Evolutionary conservation across 2,113 vertebrate genomes (phyloP).

Genomic region (Laticauda colubrina): DNA sequence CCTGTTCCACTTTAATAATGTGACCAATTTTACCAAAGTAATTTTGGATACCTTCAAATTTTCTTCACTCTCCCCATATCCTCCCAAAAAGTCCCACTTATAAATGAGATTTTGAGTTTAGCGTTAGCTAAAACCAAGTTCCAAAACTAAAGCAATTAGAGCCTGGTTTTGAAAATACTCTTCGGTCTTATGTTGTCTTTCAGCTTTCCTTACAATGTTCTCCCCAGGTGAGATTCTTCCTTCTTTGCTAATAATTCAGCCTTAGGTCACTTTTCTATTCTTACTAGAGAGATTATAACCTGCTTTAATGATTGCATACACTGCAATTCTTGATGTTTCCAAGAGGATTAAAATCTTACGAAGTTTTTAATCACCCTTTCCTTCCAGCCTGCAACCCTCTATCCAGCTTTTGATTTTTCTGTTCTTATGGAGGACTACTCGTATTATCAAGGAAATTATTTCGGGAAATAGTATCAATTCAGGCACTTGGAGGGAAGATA

Average conservation of each 20-base stretch:
- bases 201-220: neutral
- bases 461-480: conserved; percentile 70
- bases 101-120: neutral
- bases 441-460: conserved; percentile 78
- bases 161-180: neutral
- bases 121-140: neutral
- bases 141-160: neutral
- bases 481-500: conserved; percentile 74
- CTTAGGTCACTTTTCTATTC: neutral
- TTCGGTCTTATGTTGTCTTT: neutral
- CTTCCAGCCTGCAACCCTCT: conserved; percentile 40
- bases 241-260: conserved; percentile 41
- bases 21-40: neutral
- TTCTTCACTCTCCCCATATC: neutral
- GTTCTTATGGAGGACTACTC: conserved; percentile 56
- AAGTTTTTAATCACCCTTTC: conserved; percentile 38
- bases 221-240: neutral
- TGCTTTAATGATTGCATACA: neutral
- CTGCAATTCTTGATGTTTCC: conserved; percentile 52
- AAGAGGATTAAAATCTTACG: conserved; percentile 48
- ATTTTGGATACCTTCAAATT: neutral
- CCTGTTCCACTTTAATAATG: neutral
- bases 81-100: neutral
- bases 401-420: conserved; percentile 55
- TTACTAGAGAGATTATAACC: neutral